phyloP scores from a whole-genome alignment of 2,888 invertebrate species.

The Listrodromus nycthemerus region DNA sequence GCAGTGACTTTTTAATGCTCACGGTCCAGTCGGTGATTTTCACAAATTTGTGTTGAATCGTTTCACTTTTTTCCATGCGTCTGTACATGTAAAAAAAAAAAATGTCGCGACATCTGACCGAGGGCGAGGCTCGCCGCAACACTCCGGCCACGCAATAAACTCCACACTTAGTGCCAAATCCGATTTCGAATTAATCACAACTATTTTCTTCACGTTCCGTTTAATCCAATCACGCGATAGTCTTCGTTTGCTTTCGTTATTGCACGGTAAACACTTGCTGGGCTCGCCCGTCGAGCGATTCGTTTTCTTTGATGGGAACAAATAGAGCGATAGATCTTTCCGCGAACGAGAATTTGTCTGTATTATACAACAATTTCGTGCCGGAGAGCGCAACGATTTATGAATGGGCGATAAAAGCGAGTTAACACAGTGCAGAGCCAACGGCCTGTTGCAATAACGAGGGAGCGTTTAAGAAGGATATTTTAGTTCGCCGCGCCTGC shows the following conservation, averaged over 20 bases:
- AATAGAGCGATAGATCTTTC: slow-evolving; percentile 44
- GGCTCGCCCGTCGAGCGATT: slow-evolving; percentile 1
- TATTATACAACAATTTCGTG: slow-evolving; percentile 41
- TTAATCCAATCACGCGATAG: neutral
- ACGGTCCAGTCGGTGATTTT: too few relatives aligned
- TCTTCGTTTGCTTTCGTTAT: slow-evolving; percentile 4
- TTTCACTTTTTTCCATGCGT: too few relatives aligned
- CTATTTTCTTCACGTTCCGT: neutral
- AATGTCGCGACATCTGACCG: too few relatives aligned
- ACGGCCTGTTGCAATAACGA: slow-evolving; percentile 50
- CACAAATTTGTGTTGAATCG: too few relatives aligned
- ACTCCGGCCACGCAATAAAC: too few relatives aligned
- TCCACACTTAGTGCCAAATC: neutral
- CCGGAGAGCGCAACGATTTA: slow-evolving; percentile 36
- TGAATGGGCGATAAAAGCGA: slow-evolving; percentile 55
- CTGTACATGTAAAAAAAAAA: too few relatives aligned
- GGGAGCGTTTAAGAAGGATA: slow-evolving; percentile 4
- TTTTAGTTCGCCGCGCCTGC: neutral
- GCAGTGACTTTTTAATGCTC: too few relatives aligned
- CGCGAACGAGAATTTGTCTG: slow-evolving; percentile 44
- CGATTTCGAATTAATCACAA: neutral
- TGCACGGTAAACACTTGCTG: slow-evolving; percentile 43
- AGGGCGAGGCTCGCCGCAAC: too few relatives aligned
- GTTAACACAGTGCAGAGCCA: slow-evolving; percentile 25
- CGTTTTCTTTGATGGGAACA: slow-evolving; percentile 10